These are phyloP conservation scores for Hirundo rustica DNA, from an alignment of 2,797 vertebrate species.

Conservation along the genomic window DNA sequence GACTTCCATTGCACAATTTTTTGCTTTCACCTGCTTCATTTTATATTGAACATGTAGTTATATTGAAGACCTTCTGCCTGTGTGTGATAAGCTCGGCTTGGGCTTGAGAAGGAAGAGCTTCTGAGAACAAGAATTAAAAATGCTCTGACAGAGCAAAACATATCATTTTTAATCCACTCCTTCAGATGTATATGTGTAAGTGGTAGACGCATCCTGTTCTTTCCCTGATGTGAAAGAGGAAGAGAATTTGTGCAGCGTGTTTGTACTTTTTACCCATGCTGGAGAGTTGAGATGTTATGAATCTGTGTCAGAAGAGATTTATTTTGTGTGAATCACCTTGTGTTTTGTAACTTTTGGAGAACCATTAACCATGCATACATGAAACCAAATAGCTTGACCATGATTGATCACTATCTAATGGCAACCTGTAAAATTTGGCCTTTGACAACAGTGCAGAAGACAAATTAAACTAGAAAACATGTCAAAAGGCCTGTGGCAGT, in stretches of 20 bases:
- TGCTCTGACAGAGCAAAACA: neutral
- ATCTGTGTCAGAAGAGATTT: neutral
- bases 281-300: neutral
- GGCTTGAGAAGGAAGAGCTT: constrained; percentile 1
- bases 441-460: neutral
- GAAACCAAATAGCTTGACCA: neutral
- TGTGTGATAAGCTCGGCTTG: neutral
- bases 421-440: neutral
- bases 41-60: neutral
- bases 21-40: neutral
- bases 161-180: neutral
- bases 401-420: neutral
- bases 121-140: constrained; percentile 38
- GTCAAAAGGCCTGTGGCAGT: neutral
- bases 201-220: neutral
- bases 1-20: neutral
- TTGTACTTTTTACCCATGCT: neutral
- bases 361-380: neutral
- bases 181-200: neutral
- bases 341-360: neutral
- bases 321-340: neutral
- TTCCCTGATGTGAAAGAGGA: neutral
- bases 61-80: neutral
- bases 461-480: neutral
- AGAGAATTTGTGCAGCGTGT: neutral